A percentile compares a stretch with the other conserved stretches of the same genome.
These are phyloP conservation scores for Psylliodes chrysocephalus DNA, from an alignment of 2,888 invertebrate species.

Conservation along the genomic window DNA sequence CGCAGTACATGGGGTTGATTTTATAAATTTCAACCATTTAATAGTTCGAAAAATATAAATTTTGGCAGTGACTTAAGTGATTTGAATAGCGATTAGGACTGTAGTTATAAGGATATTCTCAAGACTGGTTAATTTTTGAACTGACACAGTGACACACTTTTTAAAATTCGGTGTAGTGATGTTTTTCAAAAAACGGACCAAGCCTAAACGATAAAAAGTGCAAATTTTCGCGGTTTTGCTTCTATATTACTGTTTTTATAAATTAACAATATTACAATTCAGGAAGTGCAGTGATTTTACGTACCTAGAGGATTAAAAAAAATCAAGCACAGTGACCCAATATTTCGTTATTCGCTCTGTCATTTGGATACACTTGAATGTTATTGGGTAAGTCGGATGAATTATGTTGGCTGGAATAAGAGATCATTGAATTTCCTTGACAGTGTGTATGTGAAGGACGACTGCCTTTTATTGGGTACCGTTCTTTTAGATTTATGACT, in stretches of 20 bases:
- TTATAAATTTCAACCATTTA: neutral
- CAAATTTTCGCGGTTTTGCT: slow-evolving; percentile 15
- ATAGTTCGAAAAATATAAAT: neutral
- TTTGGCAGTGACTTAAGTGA: neutral
- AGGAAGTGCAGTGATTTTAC: slow-evolving; percentile 29
- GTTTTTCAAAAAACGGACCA: slow-evolving; percentile 53
- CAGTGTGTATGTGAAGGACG: slow-evolving; percentile 54
- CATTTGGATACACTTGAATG: slow-evolving; percentile 35
- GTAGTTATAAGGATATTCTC: neutral
- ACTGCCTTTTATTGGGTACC: slow-evolving; percentile 39
- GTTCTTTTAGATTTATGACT: slow-evolving; percentile 6
- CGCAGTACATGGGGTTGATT: neutral
- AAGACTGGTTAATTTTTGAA: neutral
- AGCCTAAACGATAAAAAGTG: slow-evolving; percentile 52
- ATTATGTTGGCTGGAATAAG: slow-evolving; percentile 31
- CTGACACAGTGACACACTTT: slow-evolving; percentile 59
- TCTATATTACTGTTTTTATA: slow-evolving; percentile 17
- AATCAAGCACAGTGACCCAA: slow-evolving; percentile 57
- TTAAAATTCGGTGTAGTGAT: slow-evolving; percentile 46
- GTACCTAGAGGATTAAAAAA: neutral
- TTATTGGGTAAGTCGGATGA: slow-evolving; percentile 47
- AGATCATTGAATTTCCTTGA: slow-evolving; percentile 55
- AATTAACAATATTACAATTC: slow-evolving; percentile 18
- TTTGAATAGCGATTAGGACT: neutral
- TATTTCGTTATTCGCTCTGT: slow-evolving; percentile 41